Evolutionary conservation across 2,797 vertebrate species (phyloP).

Genomic region (Paramormyrops hopkinsi): DNA sequence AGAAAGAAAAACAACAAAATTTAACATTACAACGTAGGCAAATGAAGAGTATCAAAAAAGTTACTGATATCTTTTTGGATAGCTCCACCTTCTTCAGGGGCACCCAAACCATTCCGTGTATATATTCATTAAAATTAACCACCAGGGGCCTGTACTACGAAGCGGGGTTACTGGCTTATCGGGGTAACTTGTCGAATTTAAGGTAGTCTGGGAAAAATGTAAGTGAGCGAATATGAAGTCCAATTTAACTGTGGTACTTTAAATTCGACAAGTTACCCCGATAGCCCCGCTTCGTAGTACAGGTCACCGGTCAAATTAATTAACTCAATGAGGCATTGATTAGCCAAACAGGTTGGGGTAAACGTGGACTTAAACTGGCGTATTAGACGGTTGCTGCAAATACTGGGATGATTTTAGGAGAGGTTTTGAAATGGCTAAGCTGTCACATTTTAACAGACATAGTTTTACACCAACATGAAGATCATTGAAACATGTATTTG

Average conservation of each 20-base stretch:
- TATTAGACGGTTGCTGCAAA: background rate
- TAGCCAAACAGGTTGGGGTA: background rate
- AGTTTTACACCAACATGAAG: background rate
- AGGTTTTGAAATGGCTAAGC: background rate
- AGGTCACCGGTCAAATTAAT: background rate
- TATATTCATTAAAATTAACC: background rate
- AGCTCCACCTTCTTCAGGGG: background rate
- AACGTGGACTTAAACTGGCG: background rate
- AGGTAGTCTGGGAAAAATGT: too few species aligned
- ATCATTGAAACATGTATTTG: background rate
- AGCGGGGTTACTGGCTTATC: too few species aligned
- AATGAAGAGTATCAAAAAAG: background rate
- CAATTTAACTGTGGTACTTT: too few species aligned
- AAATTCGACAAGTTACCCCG: too few species aligned
- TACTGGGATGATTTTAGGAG: background rate
- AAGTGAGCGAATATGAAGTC: too few species aligned
- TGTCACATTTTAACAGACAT: background rate
- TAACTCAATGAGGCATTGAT: background rate
- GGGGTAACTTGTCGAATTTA: too few species aligned
- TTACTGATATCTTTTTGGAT: background rate
- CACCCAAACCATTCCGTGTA: background rate
- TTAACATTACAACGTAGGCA: background rate
- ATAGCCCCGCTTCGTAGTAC: too few species aligned
- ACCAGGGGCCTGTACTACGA: background rate
- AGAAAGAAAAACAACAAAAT: background rate